Evolutionary conservation across 2,113 vertebrate species (phyloP).

Genomic region (Equus przewalskii): DNA sequence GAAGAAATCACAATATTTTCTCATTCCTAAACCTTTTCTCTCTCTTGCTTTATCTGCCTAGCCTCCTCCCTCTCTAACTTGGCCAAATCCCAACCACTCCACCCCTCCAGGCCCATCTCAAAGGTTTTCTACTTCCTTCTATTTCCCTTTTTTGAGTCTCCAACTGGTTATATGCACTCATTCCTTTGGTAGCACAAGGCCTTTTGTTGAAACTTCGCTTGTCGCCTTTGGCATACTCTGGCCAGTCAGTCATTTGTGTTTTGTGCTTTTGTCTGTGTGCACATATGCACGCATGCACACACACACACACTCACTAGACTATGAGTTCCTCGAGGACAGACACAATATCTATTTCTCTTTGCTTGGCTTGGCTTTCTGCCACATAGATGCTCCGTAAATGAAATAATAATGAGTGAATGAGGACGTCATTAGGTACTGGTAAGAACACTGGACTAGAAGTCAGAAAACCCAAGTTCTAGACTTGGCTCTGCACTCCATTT

Average conservation of each 20-base stretch:
- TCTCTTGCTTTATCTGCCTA: background rate
- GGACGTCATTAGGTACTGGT: background rate
- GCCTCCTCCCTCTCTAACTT: background rate
- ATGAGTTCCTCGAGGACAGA: background rate
- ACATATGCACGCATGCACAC: fast-evolving
- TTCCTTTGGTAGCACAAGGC: background rate
- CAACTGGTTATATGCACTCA: background rate
- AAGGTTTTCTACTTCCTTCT: background rate
- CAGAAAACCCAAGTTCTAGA: background rate
- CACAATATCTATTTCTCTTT: background rate
- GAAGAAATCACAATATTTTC: background rate
- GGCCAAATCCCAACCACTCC: background rate
- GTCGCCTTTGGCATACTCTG: background rate
- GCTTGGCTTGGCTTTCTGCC: background rate
- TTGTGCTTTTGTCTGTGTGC: background rate
- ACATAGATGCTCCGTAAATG: background rate
- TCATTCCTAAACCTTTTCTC: background rate
- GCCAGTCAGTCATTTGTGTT: background rate
- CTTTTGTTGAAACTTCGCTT: background rate
- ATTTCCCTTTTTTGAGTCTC: background rate
- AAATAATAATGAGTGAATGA: background rate
- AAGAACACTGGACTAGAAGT: background rate
- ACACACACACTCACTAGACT: background rate
- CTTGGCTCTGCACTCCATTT: background rate
- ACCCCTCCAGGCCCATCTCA: background rate